Conservation (phyloP, 1,140 invertebrate species). For the Heliothis subflexa region DNA sequence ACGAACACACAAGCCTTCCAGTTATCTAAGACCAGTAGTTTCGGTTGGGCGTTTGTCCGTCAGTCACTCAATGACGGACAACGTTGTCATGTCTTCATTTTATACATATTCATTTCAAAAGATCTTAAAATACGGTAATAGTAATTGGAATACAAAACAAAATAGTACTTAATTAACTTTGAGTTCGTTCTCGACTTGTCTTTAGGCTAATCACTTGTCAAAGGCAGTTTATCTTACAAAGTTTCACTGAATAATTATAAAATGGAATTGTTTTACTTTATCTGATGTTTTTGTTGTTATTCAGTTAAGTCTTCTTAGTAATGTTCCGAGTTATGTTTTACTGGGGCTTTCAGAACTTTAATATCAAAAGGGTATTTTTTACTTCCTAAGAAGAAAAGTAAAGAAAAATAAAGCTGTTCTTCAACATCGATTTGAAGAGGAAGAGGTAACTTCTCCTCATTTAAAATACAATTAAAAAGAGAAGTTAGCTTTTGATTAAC, state of each 20-base stretch:
- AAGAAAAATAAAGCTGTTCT: no score
- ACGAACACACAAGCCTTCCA: no score
- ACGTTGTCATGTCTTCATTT: no score
- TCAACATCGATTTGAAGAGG: no score
- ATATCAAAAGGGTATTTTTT: neutral
- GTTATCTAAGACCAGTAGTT: no score
- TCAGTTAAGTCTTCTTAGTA: neutral
- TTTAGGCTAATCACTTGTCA: constrained; percentile 27
- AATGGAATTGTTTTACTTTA: constrained; percentile 6
- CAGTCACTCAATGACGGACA: no score
- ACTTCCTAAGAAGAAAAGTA: no score
- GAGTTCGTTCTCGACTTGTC: neutral
- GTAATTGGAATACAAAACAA: neutral
- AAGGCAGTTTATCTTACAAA: constrained; percentile 15
- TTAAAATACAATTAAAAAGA: no score
- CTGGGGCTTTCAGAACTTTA: neutral
- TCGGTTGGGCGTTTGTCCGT: no score
- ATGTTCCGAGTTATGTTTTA: neutral
- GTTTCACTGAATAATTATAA: constrained; percentile 14
- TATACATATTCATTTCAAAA: neutral
- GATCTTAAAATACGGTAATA: neutral
- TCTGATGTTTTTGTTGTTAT: neutral
- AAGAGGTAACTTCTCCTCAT: no score
- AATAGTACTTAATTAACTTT: constrained; percentile 1
- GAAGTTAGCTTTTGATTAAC: no score